Conservation (phyloP, 2,113 vertebrate genomes). For the Nestor notabilis region DNA sequence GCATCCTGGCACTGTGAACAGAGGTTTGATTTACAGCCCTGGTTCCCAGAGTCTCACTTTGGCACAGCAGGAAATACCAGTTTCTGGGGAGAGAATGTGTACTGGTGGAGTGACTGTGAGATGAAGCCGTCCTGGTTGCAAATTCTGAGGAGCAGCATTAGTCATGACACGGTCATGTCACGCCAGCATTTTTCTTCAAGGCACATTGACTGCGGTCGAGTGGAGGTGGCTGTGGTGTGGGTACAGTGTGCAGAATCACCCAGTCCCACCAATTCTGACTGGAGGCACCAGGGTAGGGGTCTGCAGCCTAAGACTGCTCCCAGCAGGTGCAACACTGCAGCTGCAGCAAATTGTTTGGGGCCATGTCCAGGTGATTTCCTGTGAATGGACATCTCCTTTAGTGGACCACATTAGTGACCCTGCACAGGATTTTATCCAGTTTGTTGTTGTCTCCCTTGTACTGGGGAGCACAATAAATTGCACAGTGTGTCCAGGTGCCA, state of each 20-base stretch:
- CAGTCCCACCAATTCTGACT: neutral
- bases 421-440: neutral
- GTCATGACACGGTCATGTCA: neutral
- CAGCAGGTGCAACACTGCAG: neutral
- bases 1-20: rapidly evolving
- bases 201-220: neutral
- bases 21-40: neutral
- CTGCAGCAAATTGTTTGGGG: neutral
- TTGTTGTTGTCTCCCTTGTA: neutral
- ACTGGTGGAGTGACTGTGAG: neutral
- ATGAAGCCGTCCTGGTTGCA: neutral
- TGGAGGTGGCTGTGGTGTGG: neutral
- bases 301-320: neutral
- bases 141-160: neutral
- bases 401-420: neutral
- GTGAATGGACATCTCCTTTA: neutral
- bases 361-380: rapidly evolving
- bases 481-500: neutral
- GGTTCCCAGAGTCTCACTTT: neutral
- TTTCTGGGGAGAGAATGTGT: neutral
- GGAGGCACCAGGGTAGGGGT: neutral
- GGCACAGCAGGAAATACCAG: neutral
- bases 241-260: rapidly evolving
- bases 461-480: neutral
- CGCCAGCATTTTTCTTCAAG: neutral